Evolutionary conservation across 2,888 invertebrate genomes (phyloP), one percentile per base, ranked within the genome.

Genomic region (Platycnemis pennipes): DNA sequence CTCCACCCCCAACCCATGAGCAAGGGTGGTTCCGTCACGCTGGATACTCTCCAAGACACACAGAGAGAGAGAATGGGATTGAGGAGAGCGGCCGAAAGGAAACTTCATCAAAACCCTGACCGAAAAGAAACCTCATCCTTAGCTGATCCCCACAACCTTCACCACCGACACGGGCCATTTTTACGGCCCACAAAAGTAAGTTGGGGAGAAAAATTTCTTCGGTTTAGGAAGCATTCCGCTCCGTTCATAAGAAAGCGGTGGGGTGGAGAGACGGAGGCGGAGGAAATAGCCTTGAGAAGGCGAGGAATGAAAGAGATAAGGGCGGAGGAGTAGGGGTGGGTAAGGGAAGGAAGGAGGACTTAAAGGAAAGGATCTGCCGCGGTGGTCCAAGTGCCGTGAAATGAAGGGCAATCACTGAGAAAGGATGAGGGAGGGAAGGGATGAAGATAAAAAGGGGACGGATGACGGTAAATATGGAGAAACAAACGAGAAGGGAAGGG

Each of bases 81-180:
- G 53, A 5, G 63, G 63, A 63, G 26, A 2, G n/a, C 19, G 16
- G 11, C 53, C 53, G 53, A 53, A 63, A 63, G 63, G 63, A 63
- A 26, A 63, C 63, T 63, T 63, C n/a, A 63, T 63, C 63, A 63
- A 53, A 63, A 63, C 63, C 63, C 26, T 63, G 63, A 63, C 63
- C 63, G 63, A 63, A n/a, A 63, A 8, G 53, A 53, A 53, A 26
- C n/a, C 63, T 63, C 63, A 63, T 26, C 19, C 63, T 19, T 19
- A 22, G n/a, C 63, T n/a, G 7, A 63, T 63, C 63, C 26, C 63
- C 63, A n/a, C 63, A 63, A 63, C 19, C 63, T n/a, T 26, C 63
- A 3, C 26, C 63, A 26, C n/a, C 26, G n/a, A 63, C 63, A 63
- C 22, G n/a, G n/a, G n/a, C 7, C 0, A 63, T 63, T 63, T 63